phyloP scores from a whole-genome alignment of 2,113 vertebrate genomes.

The Solea solea region DNA sequence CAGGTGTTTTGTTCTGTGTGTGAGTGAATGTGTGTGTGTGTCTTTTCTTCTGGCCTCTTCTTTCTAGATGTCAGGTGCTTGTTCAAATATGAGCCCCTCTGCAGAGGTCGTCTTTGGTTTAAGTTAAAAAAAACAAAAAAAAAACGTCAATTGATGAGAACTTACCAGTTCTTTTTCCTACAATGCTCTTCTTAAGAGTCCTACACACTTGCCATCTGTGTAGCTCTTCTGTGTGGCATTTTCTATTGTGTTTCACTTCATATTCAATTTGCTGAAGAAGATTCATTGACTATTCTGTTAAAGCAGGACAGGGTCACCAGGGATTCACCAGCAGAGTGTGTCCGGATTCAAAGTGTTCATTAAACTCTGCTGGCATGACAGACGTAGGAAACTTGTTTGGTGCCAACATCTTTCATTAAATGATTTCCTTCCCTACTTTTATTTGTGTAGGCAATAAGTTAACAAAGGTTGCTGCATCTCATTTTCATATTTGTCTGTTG shows the following conservation, averaged over 20 bases:
- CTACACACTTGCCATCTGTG: slow-evolving; percentile 15
- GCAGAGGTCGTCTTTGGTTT: slow-evolving; percentile 21
- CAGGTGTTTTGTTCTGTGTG: slow-evolving; percentile 67
- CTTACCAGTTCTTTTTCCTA: too few species aligned
- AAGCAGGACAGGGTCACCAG: slow-evolving; percentile 15
- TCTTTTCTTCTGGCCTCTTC: slow-evolving; percentile 51
- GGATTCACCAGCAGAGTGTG: slow-evolving; percentile 23
- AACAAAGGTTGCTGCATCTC: slow-evolving; percentile 48
- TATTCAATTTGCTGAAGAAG: slow-evolving; percentile 22
- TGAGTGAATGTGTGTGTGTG: slow-evolving; percentile 22
- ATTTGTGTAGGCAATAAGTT: slow-evolving; percentile 83
- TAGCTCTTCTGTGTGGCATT: slow-evolving; percentile 21
- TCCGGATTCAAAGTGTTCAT: slow-evolving; percentile 34
- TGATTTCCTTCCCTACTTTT: slow-evolving; percentile 44
- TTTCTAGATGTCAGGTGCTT: slow-evolving; percentile 71
- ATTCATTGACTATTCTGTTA: slow-evolving; percentile 14
- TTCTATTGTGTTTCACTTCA: background rate
- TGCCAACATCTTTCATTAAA: slow-evolving; percentile 82
- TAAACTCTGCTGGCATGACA: slow-evolving; percentile 32
- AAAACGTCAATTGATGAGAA: slow-evolving; percentile 18
- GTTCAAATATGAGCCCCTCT: slow-evolving; percentile 45
- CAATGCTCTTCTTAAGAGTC: slow-evolving; percentile 10
- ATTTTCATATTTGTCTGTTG: slow-evolving; percentile 68
- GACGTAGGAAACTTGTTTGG: slow-evolving; percentile 75
- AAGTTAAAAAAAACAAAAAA: slow-evolving; percentile 4